These are phyloP conservation scores for Pseudomugil tenellus DNA, from an alignment of 2,797 vertebrate species.

Conservation along the genomic window DNA sequence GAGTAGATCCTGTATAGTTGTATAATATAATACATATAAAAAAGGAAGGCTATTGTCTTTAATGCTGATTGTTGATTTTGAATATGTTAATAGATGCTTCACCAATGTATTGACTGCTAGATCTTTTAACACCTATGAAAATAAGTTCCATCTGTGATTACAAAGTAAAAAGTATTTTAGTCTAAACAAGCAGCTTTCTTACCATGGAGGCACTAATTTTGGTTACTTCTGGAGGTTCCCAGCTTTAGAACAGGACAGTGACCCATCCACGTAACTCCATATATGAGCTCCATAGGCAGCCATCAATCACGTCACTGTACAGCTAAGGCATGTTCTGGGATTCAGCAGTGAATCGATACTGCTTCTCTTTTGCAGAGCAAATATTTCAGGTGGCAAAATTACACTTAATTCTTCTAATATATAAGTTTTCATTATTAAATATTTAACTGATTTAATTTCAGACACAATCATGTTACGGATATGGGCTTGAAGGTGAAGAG, in stretches of 20 bases:
- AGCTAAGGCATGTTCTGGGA: conserved; percentile 54
- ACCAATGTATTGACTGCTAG: not conserved
- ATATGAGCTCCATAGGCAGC: conserved; percentile 71
- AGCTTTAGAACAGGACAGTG: conserved; percentile 54
- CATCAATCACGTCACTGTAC: conserved; percentile 69
- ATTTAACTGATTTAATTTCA: not conserved
- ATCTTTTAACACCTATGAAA: not conserved
- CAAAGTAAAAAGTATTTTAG: conserved; percentile 26
- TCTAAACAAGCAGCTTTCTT: conserved; percentile 52
- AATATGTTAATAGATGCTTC: not conserved
- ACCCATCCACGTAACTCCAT: conserved; percentile 71
- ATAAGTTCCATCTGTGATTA: not conserved
- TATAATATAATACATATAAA: not conserved
- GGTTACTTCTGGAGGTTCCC: conserved; percentile 52
- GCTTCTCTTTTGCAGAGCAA: conserved; percentile 3
- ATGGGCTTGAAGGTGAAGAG: conserved; percentile 57
- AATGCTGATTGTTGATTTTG: not conserved
- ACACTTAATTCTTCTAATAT: conserved; percentile 1
- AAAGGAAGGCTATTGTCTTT: not conserved
- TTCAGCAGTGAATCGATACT: conserved; percentile 41
- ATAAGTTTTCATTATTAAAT: not conserved
- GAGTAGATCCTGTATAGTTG: not conserved
- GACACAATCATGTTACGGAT: not conserved
- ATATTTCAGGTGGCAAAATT: conserved; percentile 25
- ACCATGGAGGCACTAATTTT: conserved; percentile 67